phyloP scores from a whole-genome alignment of 1,140 invertebrate genomes.

The Eulimnadia texana region DNA sequence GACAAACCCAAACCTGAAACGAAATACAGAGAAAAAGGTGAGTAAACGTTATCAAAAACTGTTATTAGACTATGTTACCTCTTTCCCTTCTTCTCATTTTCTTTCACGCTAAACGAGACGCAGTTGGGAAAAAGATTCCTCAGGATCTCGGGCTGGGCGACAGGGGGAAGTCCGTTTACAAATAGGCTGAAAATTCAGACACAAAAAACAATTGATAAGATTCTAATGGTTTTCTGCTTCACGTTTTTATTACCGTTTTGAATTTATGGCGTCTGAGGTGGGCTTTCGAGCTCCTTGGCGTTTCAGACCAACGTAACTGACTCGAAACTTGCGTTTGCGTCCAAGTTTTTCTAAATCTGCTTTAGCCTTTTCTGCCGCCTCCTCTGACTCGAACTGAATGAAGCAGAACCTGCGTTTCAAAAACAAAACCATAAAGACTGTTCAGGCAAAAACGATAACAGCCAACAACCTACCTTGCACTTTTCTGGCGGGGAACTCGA shows the following conservation, averaged over 20 bases:
- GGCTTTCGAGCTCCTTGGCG: not conserved
- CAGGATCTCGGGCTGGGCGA: not conserved
- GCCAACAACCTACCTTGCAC: not conserved
- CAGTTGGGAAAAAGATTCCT: not conserved
- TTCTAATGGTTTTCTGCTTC: not conserved
- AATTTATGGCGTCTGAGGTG: not conserved
- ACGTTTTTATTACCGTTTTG: not conserved
- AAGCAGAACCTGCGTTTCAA: constrained; percentile 2
- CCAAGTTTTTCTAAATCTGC: not conserved
- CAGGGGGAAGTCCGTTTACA: not conserved
- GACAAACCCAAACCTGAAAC: not conserved
- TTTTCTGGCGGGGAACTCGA: constrained; percentile 5
- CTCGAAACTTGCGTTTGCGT: not conserved
- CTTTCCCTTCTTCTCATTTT: not conserved
- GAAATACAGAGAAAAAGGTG: not conserved
- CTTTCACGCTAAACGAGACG: not conserved
- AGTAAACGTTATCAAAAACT: not conserved
- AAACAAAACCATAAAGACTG: not conserved
- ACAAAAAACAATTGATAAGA: not conserved
- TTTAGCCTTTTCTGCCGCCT: not conserved
- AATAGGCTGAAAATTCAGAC: not conserved
- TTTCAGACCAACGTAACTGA: constrained; percentile 1
- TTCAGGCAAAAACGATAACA: too few relatives aligned
- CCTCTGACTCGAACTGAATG: not conserved
- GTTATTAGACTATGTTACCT: not conserved